phyloP scores from a whole-genome alignment of 2,797 vertebrate species.

The Aselliscus stoliczkanus region DNA sequence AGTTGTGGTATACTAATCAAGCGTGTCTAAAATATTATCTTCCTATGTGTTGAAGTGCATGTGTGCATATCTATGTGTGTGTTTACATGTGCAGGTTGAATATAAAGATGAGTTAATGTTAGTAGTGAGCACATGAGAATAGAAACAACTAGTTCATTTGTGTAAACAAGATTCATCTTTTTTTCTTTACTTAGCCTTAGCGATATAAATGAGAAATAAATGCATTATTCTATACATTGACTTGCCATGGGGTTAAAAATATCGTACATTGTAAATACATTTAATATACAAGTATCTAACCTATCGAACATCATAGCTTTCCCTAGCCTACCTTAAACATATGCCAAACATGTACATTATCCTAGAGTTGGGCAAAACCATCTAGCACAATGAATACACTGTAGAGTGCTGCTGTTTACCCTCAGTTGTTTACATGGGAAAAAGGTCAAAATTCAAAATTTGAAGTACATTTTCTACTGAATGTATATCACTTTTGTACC shows the following conservation, averaged over 20 bases:
- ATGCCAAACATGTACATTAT: not conserved
- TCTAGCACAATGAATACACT: not conserved
- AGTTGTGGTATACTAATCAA: not conserved
- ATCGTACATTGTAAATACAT: too few relatives aligned
- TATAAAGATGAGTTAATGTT: not conserved
- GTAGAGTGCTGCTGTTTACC: not conserved
- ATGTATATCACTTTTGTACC: not conserved
- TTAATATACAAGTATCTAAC: too few relatives aligned
- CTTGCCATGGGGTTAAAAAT: not conserved
- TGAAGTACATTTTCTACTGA: not conserved
- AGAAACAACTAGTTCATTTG: not conserved
- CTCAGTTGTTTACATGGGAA: not conserved
- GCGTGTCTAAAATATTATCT: not conserved
- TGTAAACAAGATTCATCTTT: not conserved
- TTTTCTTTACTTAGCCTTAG: not conserved
- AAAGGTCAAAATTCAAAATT: not conserved
- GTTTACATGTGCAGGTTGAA: not conserved
- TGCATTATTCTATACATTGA: not conserved
- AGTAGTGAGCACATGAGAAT: not conserved
- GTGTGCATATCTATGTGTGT: not conserved
- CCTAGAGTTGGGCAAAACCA: not conserved
- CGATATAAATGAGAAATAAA: not conserved
- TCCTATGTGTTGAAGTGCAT: not conserved
- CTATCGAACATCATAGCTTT: not conserved
- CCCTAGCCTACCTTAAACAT: not conserved